Percentiles rank a stretch among this genome's conserved stretches.
Conservation (phyloP, 1,140 invertebrate species). For the Ostrea edulis region DNA sequence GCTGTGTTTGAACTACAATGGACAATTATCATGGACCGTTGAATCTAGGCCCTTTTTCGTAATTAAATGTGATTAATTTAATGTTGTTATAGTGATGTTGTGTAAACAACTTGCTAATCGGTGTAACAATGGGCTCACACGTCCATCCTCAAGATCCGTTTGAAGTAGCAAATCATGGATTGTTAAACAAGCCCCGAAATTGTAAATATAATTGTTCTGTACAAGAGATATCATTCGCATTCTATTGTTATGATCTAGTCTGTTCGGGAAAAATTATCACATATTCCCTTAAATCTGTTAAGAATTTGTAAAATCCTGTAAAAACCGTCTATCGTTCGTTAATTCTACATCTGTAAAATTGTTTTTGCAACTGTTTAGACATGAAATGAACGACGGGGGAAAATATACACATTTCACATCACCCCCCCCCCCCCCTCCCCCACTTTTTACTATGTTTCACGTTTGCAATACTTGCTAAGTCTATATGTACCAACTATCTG, state of each 20-base stretch:
- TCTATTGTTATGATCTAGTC: neutral
- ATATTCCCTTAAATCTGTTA: neutral
- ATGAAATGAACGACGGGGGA: too few relatives aligned
- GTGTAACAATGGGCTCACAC: constrained; percentile 26
- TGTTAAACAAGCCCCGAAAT: constrained; percentile 20
- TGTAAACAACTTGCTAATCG: constrained; percentile 39
- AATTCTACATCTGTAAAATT: too few relatives aligned
- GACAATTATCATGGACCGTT: constrained; percentile 3
- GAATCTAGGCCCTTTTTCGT: neutral
- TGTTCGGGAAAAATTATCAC: constrained; percentile 2
- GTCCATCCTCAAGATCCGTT: neutral
- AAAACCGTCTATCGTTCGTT: neutral
- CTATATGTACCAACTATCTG: too few relatives aligned
- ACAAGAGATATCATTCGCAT: neutral
- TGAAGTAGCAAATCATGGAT: constrained; percentile 19
- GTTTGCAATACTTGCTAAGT: too few relatives aligned
- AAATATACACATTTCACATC: too few relatives aligned
- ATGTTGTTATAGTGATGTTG: neutral
- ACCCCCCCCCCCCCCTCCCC: too few relatives aligned
- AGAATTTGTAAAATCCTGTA: constrained; percentile 14
- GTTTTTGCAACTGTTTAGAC: too few relatives aligned
- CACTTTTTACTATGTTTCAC: too few relatives aligned
- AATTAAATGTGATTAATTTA: too few relatives aligned
- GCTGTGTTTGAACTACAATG: constrained; percentile 30
- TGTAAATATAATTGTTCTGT: constrained; percentile 3